These are phyloP conservation scores for Norana najaformis DNA, from an alignment of 2,888 invertebrate species.

Conservation along the genomic window DNA sequence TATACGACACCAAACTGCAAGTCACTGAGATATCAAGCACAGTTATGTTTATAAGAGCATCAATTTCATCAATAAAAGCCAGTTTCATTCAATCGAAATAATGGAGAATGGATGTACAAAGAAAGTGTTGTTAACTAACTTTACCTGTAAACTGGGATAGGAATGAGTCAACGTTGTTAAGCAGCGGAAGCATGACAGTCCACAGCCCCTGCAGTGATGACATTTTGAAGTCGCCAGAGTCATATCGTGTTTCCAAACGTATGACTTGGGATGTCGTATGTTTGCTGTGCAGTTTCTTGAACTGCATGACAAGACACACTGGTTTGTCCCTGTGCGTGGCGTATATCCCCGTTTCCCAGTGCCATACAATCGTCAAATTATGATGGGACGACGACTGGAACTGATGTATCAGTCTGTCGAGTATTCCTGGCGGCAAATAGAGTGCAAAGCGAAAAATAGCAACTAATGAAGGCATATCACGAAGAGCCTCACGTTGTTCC, in stretches of 20 bases:
- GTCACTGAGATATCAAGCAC: too few relatives aligned
- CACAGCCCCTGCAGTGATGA: slow-evolving; percentile 49
- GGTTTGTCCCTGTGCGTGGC: slow-evolving; percentile 48
- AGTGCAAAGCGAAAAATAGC: slow-evolving; percentile 53
- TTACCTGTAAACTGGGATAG: slow-evolving; percentile 53
- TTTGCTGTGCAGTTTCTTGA: slow-evolving; percentile 8
- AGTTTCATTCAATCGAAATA: too few relatives aligned
- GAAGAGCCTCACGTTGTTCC: slow-evolving; percentile 46
- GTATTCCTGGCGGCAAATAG: slow-evolving; percentile 57
- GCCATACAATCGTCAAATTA: slow-evolving; percentile 49
- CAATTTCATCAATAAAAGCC: too few relatives aligned
- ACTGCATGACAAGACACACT: slow-evolving; percentile 32
- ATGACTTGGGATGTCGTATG: background rate
- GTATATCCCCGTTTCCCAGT: slow-evolving; percentile 54
- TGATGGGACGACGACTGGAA: slow-evolving; percentile 46
- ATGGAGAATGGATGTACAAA: too few relatives aligned
- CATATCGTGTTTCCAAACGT: slow-evolving; percentile 38
- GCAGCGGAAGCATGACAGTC: slow-evolving; percentile 53
- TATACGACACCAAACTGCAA: too few relatives aligned
- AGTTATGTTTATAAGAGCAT: too few relatives aligned
- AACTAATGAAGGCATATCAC: slow-evolving; percentile 46
- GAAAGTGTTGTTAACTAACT: background rate
- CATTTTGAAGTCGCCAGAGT: slow-evolving; percentile 43
- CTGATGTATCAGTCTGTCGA: slow-evolving; percentile 53
- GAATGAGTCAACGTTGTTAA: slow-evolving; percentile 55